Evolutionary conservation across 1,140 invertebrate genomes (phyloP), one percentile per base, ranked within the genome.

Genomic region (Drosophila neocordata): DNA sequence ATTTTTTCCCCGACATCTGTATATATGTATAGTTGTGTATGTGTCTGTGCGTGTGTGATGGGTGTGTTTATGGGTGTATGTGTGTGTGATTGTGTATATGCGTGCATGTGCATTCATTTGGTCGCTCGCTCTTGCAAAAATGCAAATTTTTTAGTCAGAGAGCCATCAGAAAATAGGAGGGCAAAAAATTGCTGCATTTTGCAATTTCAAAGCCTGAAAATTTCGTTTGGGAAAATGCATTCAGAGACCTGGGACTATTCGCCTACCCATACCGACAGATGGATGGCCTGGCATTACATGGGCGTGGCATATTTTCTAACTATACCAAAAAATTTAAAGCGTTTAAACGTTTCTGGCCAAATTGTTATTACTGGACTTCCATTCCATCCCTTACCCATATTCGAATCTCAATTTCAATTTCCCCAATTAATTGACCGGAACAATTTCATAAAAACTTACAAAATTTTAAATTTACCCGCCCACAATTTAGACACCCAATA

Each of bases 381-480:
- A 6, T 31, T 24, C 22, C 22, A 24, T 24, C 4, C 2, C 22
- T 4, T 4, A 0, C 27, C 27, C 27, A 6, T 31, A 31, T 24
- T 4, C 24, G 4, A 22, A 13, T 2, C 15, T 56, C 52, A 70
- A 31, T 18, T 48, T 48, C 67, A 73, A 85, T 85, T 89, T 67
- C 66, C 65, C 60, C 75, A 85, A 67, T 89, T 89, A 89, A 89
- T 89, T 89, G 87, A 89, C 73, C 87, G 76, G 78, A 89, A 89
- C 82, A 73, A 89, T 89, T 90, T 85, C 81, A 87, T 89, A 89
- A 89, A 89, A 89, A 74, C 78, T 68, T 84, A 73, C 79, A 87
- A 77, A 76, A 56, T 35, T 13, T 57, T 24, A 41, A 55, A 75
- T 71, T 66, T 41, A 63, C 12, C 57, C 11, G 3, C 9, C 53